Base-by-base conservation (phyloP, 2,888 invertebrate genomes). In the Eupithecia dodoneata region DNA sequence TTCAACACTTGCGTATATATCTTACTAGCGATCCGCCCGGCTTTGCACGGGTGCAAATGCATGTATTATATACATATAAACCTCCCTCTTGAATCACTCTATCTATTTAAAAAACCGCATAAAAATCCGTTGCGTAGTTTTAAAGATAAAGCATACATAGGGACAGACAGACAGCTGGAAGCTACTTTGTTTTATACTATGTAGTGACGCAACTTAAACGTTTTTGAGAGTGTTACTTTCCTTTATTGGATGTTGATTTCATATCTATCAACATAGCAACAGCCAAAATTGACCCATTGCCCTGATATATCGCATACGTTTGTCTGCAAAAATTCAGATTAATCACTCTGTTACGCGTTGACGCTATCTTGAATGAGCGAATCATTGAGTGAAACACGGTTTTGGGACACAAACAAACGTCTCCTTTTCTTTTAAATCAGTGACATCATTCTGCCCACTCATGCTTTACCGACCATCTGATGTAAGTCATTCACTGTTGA, bases 341-440 rank as follows among this genome's bases (percentile, higher is more conserved):
- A 10, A 47, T 80, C 79, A 81, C 76, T 65, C 73, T 2, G 55
- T 59, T 76, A 71, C 76, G 72, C 47, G 66, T 66, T 79, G 80
- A 80, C 81, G 76, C 79, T 80, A 80, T 81, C 80, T 78, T 75
- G 78, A 80, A 77, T 74, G 71, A 78, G 76, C 74, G 76, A 76
- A 63, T 63, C 10, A 30, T 63, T 30, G 10, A 63, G 63, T 18
- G 15, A 10, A 76, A 73, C 73, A 76, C 67, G 72, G 76, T 72
- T 76, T 76, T 73, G 44, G 67, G 73, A 59, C 15, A 49, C 18
- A 41, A 72, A 18, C 13, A 67, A 70, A 52, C 44, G 18, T 41
- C 30, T 18, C 15, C n/a, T 73, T 75, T 45, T 45, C 52, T 72
- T 59, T 59, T 41, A 63, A 63, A 72, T 49, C 47, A 18, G 55